phyloP scores from a whole-genome alignment of 2,113 vertebrate genomes.

The Pungitius pungitius region DNA sequence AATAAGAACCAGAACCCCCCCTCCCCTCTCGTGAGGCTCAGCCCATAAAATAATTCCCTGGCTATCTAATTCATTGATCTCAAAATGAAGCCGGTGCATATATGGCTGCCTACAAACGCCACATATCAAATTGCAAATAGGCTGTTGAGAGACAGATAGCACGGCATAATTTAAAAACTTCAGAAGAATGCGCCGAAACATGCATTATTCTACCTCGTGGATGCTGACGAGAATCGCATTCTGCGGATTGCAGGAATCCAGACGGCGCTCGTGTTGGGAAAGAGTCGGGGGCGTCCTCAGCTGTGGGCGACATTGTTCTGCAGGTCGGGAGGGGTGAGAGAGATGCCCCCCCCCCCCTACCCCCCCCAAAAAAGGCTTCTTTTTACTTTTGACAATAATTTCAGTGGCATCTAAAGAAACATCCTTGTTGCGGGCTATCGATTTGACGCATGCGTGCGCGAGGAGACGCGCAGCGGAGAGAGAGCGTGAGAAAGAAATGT shows the following conservation, averaged over 20 bases:
- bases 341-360: neutral
- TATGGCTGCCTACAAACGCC: constrained; percentile 27
- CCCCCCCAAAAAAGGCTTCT: neutral
- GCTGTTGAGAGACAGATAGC: constrained; percentile 56
- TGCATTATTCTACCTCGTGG: constrained; percentile 57
- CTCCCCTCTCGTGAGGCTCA: constrained; percentile 51
- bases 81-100: constrained; percentile 59
- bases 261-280: constrained; percentile 14
- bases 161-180: constrained; percentile 64
- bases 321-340: constrained; percentile 28
- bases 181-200: constrained; percentile 43
- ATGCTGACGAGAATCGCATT: constrained; percentile 51
- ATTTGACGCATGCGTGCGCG: constrained; percentile 66
- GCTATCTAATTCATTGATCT: constrained; percentile 75
- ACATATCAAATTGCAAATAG: constrained; percentile 56
- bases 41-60: constrained; percentile 73
- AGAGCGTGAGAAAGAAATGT: constrained; percentile 55
- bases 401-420: constrained; percentile 36
- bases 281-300: constrained; percentile 40
- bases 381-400: constrained; percentile 29
- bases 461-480: constrained; percentile 32
- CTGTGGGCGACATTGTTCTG: constrained; percentile 52
- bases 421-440: constrained; percentile 33
- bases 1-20: constrained; percentile 69
- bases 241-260: constrained; percentile 32